Evolutionary conservation across 2,888 invertebrate species (phyloP).

Genomic region (Anagyrus pseudococci): DNA sequence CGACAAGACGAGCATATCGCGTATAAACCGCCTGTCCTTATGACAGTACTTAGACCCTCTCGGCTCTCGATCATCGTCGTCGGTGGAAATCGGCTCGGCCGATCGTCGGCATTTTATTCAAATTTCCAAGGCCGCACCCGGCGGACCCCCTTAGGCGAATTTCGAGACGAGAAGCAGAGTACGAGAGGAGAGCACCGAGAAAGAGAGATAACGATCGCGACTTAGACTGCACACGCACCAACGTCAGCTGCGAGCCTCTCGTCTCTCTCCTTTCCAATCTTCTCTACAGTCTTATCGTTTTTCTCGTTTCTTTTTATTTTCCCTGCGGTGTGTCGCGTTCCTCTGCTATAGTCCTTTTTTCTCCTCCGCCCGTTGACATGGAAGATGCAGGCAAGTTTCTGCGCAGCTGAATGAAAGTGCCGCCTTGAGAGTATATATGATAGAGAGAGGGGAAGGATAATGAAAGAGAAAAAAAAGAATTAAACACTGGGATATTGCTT

Average conservation of each 20-base stretch:
- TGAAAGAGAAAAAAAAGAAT: too few species aligned
- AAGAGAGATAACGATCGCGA: not conserved
- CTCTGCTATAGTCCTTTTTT: not conserved
- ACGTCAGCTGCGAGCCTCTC: slow-evolving; percentile 13
- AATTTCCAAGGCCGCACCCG: slow-evolving; percentile 18
- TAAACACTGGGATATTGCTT: too few species aligned
- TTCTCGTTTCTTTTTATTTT: too few species aligned
- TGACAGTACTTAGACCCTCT: not conserved
- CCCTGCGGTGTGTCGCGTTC: too few species aligned
- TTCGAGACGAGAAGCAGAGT: not conserved
- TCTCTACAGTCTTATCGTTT: too few species aligned
- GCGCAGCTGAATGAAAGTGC: not conserved
- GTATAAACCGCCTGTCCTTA: too few species aligned
- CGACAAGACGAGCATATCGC: too few species aligned
- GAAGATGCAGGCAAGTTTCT: not conserved
- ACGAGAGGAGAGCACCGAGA: not conserved
- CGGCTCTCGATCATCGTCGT: not conserved
- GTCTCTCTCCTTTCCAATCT: not conserved
- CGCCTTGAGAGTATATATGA: not conserved
- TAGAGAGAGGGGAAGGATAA: not conserved
- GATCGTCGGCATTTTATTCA: slow-evolving; percentile 12
- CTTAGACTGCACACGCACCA: not conserved
- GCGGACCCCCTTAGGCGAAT: not conserved
- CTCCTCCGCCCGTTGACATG: slow-evolving; percentile 9
- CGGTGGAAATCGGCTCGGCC: not conserved